Base-by-base conservation (phyloP, 2,113 vertebrate genomes). In the Halichoerus grypus region DNA sequence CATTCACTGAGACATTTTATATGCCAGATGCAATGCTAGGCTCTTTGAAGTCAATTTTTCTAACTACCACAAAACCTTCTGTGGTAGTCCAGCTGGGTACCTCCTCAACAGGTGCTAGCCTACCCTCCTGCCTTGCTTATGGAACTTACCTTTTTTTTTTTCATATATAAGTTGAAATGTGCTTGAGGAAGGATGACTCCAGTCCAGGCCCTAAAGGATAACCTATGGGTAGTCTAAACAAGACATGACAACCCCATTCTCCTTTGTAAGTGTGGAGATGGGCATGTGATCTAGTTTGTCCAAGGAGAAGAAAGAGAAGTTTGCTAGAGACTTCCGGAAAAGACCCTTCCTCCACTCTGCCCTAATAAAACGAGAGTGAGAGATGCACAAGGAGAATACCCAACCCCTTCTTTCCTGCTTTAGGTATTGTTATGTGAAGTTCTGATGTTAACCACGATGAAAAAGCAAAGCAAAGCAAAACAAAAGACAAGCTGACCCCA, bases 11-110 rank as follows among this genome's bases (percentile, higher is more conserved):
- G 57, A 51, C 6, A 36, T 80, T 69, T 51, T 80, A 7, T 31
- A 31, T 2, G 13, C 0, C 7, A 24, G 39, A 7, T 72, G 55
- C n/a, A 39, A 16, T 4, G 5, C 1, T 10, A 67, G 18, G 31
- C 5, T 83, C 18, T 80, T 72, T 80, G 59, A 4, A 31, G 61
- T 81, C 16, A 55, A 26, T 0, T 61, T 77, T 80, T 69, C 24
- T 84, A 7, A 11, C 59, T 0, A 79, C 33, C 16, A 67, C 9
- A 11, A 69, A 84, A 16, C 24, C 2, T 46, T 76, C 19, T 74
- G 7, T 13, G 36, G 92, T 3, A 51, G 7, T 28, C 3, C 8
- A 14, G 4, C 5, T 18, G 13, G 28, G 4, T 42, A 39, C 9
- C 4, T 88, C 26, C 36, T 51, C n/a, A 31, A 7, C 4, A 71